Conservation (phyloP, 2,888 invertebrate genomes). For the Octodonta nipae region DNA sequence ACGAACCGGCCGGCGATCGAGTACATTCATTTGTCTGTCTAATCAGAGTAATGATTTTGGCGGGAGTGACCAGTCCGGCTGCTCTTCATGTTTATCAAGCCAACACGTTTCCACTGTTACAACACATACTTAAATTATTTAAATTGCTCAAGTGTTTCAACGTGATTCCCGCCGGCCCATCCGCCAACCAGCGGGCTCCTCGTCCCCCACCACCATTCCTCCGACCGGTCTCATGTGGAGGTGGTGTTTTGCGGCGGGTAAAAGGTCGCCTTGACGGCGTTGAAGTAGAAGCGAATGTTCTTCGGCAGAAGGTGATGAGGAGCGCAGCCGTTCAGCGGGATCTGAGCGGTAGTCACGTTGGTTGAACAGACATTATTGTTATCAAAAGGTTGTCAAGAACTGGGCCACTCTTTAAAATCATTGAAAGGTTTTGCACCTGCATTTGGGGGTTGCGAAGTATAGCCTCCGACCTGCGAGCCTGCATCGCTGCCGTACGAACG, state of each 20-base stretch:
- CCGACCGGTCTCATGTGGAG: too few relatives aligned
- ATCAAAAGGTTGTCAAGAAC: constrained; percentile 50
- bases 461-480: constrained; percentile 47
- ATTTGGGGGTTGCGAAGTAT: constrained; percentile 41
- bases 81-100: constrained; percentile 34
- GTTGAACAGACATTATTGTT: constrained; percentile 14
- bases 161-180: constrained; percentile 4
- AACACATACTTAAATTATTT: constrained; percentile 31
- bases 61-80: constrained; percentile 33
- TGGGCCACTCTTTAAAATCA: constrained; percentile 57
- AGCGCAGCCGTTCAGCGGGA: constrained; percentile 19
- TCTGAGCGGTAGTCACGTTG: constrained; percentile 21
- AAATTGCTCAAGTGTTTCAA: constrained; percentile 23
- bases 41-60: constrained; percentile 34
- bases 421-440: constrained; percentile 42
- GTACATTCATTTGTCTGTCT: constrained; percentile 27
- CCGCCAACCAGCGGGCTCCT: neutral
- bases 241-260: constrained; percentile 1
- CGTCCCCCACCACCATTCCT: neutral
- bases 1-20: constrained; percentile 14
- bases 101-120: constrained; percentile 35
- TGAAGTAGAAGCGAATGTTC: constrained; percentile 21
- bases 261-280: constrained; percentile 18
- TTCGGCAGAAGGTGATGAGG: constrained; percentile 10
- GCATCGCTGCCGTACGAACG: constrained; percentile 41